These are phyloP conservation scores for Thyatira batis DNA, from an alignment of 2,888 invertebrate genomes.

Conservation along the genomic window DNA sequence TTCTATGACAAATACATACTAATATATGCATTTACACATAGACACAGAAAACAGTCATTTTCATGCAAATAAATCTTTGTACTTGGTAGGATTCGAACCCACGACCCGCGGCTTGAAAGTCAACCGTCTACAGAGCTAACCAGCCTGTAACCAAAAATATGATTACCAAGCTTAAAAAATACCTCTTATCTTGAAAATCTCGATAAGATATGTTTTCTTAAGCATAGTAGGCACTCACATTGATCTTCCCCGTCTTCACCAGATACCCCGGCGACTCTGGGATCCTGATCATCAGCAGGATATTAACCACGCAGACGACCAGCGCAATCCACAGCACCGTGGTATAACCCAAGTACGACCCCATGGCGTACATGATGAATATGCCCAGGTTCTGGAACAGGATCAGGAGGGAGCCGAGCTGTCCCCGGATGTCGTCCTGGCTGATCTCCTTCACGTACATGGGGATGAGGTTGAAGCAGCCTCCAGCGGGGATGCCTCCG, in stretches of 20 bases:
- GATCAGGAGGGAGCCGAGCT: slow-evolving; percentile 50
- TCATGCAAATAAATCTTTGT: too few species aligned
- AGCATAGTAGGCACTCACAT: slow-evolving; percentile 41
- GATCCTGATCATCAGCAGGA: slow-evolving; percentile 51
- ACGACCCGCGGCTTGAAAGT: too few species aligned
- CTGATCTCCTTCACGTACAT: slow-evolving; percentile 66
- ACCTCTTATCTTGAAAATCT: too few species aligned
- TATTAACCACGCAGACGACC: slow-evolving; percentile 42
- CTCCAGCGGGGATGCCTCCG: slow-evolving; percentile 55
- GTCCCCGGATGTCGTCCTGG: slow-evolving; percentile 56
- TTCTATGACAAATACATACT: too few species aligned
- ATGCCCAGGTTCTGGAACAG: slow-evolving; percentile 54
- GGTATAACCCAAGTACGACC: slow-evolving; percentile 52
- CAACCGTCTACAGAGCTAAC: too few species aligned
- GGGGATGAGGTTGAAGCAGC: slow-evolving; percentile 54
- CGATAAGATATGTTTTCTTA: too few species aligned
- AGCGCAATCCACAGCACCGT: slow-evolving; percentile 49
- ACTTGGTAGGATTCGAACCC: too few species aligned
- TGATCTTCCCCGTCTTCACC: slow-evolving; percentile 51
- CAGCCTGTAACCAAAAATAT: too few species aligned
- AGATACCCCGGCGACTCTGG: slow-evolving; percentile 66
- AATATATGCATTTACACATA: too few species aligned
- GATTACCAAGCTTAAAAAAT: too few species aligned
- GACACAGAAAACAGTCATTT: too few species aligned
- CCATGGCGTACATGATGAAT: slow-evolving; percentile 56